phyloP scores from a whole-genome alignment of 2,888 invertebrate genomes.

The Bombylius major region DNA sequence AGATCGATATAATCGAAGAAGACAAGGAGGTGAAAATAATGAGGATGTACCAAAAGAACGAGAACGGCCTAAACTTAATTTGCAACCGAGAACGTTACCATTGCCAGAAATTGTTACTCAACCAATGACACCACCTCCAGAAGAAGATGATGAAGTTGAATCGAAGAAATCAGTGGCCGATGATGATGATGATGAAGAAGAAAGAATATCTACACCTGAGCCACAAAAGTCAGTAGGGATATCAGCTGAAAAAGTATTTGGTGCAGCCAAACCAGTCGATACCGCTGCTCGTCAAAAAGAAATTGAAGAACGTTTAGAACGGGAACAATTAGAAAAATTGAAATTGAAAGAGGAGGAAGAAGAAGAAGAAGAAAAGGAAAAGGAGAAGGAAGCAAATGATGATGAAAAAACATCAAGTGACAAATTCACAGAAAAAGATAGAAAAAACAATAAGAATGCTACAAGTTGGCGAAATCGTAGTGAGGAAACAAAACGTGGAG shows the following conservation, averaged over 20 bases:
- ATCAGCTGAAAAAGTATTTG: conserved; percentile 70
- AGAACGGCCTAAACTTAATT: conserved; percentile 58
- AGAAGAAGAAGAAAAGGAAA: conserved; percentile 5
- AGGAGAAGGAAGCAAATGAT: conserved; percentile 3
- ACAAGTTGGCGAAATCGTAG: conserved; percentile 28
- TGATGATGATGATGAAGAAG: conserved; percentile 5
- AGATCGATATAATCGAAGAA: conserved; percentile 7
- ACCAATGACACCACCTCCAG: conserved; percentile 26
- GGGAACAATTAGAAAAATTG: conserved; percentile 36
- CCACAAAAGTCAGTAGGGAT: conserved; percentile 38
- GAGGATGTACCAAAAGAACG: conserved; percentile 13
- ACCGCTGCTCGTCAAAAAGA: conserved; percentile 80
- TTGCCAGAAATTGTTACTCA: conserved; percentile 40
- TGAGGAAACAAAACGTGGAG: conserved; percentile 9
- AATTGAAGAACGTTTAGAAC: conserved; percentile 74
- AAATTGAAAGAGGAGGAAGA: conserved; percentile 21
- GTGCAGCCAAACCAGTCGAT: conserved; percentile 90
- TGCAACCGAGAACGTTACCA: conserved; percentile 71
- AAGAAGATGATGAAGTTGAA: conserved; percentile 34
- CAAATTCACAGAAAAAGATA: conserved; percentile 24
- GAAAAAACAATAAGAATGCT: conserved; percentile 27
- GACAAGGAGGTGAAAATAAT: conserved; percentile 16
- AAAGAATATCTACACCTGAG: conserved; percentile 7
- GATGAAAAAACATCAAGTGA: conserved; percentile 10
- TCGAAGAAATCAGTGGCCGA: background rate